Base-by-base conservation (phyloP, 2,888 invertebrate genomes). In the Scaptomyza parva region DNA sequence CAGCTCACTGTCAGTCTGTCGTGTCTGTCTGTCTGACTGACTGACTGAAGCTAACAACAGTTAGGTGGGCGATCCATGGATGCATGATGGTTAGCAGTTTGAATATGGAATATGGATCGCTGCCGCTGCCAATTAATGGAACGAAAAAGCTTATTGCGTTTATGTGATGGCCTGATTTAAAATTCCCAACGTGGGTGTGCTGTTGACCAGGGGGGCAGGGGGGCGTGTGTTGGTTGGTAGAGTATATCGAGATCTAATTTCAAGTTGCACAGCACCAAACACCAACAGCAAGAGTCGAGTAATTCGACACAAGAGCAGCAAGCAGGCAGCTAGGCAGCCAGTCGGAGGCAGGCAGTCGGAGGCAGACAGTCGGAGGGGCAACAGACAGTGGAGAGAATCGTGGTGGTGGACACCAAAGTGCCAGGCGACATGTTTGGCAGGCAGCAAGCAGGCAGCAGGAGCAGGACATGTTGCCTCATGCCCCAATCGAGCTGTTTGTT, bases 361-460 rank as follows among this genome's bases (percentile, higher is more conserved):
- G n/a, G n/a, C n/a, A n/a, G n/a, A n/a, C n/a, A n/a, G n/a, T n/a
- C n/a, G n/a, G n/a, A n/a, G n/a, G n/a, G n/a, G n/a, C n/a, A n/a
- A n/a, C 45, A 65, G 52, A 50, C 39, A 44, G 55, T 51, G 60
- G 47, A 30, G 20, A 20, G n/a, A n/a, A n/a, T n/a, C n/a, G n/a
- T n/a, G 3, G 20, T 20, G 50, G 45, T 28, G 48, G 57, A 44
- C 58, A 62, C 67, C 70, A 62, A 75, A 75, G 74, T 75, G 71
- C 60, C 71, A 76, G 64, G 68, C 76, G 71, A 71, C 75, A 75
- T 75, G 68, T 71, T 74, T 75, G 76, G 62, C 73, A 70, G 69
- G 33, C 33, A 33, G 30, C 3, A 9, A 3, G 9, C 28, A 28
- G 30, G 7, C 9, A 3, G 28, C 28, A 11, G 82, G 69, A 26